Evolutionary conservation across 35 echinoderm and acorn worm species (phyloP).

Genomic region (Acanthaster planci): DNA sequence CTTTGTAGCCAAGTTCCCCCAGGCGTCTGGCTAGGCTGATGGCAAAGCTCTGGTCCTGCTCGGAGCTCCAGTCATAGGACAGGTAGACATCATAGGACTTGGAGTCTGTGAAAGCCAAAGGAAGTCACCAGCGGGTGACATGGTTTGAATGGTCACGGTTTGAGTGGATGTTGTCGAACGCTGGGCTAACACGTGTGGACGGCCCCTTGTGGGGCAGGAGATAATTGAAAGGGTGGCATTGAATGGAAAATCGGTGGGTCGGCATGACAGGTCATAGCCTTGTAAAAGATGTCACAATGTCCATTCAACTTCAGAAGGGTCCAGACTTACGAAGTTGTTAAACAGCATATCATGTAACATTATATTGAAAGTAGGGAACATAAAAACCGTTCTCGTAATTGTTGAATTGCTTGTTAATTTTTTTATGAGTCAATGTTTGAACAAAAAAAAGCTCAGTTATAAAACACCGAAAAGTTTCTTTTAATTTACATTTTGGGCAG

Average conservation of each 20-base stretch:
- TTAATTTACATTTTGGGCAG: no score
- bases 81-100: constrained; percentile 1
- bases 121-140: neutral
- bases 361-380: no score
- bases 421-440: no score
- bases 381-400: no score
- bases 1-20: neutral
- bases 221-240: neutral
- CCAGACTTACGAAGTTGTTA: no score
- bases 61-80: neutral
- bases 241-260: neutral
- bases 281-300: no score
- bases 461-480: no score
- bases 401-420: no score
- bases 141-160: neutral
- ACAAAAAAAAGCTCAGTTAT: no score
- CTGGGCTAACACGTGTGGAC: neutral
- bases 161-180: neutral
- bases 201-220: neutral
- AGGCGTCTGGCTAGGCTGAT: neutral
- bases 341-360: no score
- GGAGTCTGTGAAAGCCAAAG: neutral
- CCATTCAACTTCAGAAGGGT: no score
- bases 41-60: neutral
- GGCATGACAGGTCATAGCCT: neutral